Conservation (phyloP, 2,113 vertebrate species). For the Gallinago undulata region DNA sequence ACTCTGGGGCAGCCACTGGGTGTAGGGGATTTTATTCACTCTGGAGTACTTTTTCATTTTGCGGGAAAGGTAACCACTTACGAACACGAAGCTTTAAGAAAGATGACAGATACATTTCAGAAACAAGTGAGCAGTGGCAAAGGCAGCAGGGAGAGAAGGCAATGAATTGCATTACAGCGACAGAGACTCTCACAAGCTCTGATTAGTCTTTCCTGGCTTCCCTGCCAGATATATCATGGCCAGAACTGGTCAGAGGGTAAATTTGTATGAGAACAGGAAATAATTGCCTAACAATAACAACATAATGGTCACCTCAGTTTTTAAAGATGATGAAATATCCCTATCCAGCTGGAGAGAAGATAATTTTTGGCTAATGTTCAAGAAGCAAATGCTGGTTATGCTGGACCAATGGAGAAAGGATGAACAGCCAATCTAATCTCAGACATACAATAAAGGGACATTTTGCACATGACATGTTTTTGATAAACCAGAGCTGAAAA, state of each 20-base stretch:
- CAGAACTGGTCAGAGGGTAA: background rate
- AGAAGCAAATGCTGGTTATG: constrained; percentile 2
- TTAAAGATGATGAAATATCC: constrained; percentile 43
- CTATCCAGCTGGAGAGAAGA: constrained; percentile 26
- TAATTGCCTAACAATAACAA: constrained; percentile 41
- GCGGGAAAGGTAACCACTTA: background rate
- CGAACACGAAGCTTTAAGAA: background rate
- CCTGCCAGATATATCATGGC: background rate
- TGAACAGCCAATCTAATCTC: background rate
- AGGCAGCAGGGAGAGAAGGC: background rate
- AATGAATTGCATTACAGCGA: background rate
- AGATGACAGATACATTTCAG: background rate
- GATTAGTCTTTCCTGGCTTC: background rate
- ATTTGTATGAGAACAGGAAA: constrained; percentile 11
- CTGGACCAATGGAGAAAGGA: background rate
- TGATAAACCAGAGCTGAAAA: background rate
- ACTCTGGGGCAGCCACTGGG: background rate
- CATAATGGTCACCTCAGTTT: constrained; percentile 45
- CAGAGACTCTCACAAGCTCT: background rate
- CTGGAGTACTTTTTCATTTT: background rate
- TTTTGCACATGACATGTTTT: background rate
- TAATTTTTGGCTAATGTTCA: constrained; percentile 11
- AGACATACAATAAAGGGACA: background rate
- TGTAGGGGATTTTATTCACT: background rate
- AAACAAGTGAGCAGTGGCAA: background rate